phyloP scores from a whole-genome alignment of 2,888 invertebrate species.

The Therioaphis trifolii region DNA sequence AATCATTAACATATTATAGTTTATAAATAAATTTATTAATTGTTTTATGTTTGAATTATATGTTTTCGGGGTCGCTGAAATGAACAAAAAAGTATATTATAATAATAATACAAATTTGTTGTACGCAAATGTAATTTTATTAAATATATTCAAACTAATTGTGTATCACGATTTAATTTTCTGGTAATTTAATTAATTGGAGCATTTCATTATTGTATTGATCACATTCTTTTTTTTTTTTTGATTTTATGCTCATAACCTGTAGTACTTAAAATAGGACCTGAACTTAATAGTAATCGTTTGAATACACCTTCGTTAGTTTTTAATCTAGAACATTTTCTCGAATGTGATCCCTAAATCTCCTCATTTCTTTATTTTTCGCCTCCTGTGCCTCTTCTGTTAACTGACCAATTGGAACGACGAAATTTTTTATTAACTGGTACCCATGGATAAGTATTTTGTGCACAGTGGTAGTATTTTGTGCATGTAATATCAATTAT shows the following conservation, averaged over 20 bases:
- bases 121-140: conserved; percentile 10
- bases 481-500: background rate
- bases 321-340: conserved; percentile 20
- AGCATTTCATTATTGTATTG: background rate
- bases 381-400: conserved; percentile 24
- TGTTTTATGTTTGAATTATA: background rate
- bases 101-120: background rate
- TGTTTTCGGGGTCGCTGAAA: background rate
- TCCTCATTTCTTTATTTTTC: conserved; percentile 15
- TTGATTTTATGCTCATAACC: background rate
- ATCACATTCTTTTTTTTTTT: background rate
- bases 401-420: conserved; percentile 15
- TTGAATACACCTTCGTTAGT: background rate
- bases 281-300: conserved; percentile 21
- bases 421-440: conserved; percentile 1
- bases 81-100: background rate
- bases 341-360: conserved; percentile 12
- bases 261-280: conserved; percentile 10
- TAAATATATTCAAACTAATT: conserved; percentile 7
- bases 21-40: background rate
- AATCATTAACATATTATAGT: background rate
- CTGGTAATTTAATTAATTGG: background rate
- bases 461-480: conserved; percentile 27
- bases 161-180: background rate
- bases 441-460: conserved; percentile 25